Evolutionary conservation across 2,113 vertebrate species (phyloP).

Genomic region (Coracopsis vasa): DNA sequence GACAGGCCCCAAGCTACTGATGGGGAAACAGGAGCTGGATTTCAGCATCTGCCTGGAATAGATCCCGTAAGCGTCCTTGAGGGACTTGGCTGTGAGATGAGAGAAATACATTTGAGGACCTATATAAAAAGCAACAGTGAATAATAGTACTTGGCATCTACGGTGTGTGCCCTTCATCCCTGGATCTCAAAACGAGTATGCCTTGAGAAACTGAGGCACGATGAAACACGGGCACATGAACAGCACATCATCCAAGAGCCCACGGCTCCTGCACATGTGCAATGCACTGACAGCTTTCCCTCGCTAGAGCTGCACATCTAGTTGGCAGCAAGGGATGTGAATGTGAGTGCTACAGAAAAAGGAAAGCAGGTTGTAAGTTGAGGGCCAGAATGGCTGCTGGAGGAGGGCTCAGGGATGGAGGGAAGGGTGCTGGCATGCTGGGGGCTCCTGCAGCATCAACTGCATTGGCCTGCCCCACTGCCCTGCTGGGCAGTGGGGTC

Average conservation of each 20-base stretch:
- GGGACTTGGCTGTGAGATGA: not conserved
- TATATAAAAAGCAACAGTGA: not conserved
- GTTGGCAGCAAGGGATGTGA: not conserved
- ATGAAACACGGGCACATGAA: rapidly evolving
- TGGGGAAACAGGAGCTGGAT: constrained; percentile 1
- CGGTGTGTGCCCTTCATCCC: not conserved
- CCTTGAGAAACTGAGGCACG: not conserved
- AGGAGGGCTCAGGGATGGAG: not conserved
- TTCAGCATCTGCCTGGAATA: constrained; percentile 23
- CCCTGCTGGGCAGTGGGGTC: not conserved
- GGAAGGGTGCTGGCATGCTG: not conserved
- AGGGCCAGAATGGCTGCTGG: not conserved
- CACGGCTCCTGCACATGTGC: not conserved
- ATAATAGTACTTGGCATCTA: not conserved
- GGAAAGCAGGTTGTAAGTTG: not conserved
- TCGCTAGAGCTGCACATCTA: not conserved
- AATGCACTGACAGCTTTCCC: not conserved
- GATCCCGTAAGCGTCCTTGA: not conserved
- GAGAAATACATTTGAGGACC: not conserved
- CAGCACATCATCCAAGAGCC: not conserved
- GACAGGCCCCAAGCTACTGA: not conserved
- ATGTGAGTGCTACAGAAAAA: not conserved
- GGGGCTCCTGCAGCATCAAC: no score
- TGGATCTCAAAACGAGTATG: not conserved
- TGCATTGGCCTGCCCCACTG: not conserved